phyloP scores from a whole-genome alignment of 2,797 vertebrate genomes.

The Tarsius wallacei region DNA sequence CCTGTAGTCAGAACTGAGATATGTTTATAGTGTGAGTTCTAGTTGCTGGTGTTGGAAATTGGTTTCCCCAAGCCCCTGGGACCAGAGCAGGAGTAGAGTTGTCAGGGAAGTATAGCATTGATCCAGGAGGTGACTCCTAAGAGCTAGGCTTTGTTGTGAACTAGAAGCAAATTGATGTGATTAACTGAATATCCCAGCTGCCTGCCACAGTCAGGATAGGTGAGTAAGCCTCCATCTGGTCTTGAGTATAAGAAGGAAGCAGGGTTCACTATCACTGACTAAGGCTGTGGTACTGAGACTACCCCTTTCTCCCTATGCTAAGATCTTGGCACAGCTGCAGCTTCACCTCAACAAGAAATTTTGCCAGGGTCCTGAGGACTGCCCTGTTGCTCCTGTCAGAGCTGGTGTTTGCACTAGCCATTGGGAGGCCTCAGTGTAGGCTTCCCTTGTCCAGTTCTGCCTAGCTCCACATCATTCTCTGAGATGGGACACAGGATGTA shows the following conservation, averaged over 20 bases:
- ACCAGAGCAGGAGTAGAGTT: background rate
- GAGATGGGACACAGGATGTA: background rate
- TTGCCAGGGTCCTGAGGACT: background rate
- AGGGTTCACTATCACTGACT: background rate
- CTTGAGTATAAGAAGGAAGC: background rate
- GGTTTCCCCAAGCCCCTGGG: background rate
- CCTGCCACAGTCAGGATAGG: background rate
- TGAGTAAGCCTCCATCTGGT: background rate
- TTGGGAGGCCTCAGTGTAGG: background rate
- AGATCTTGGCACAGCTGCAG: background rate
- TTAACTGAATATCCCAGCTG: background rate
- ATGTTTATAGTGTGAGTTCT: background rate
- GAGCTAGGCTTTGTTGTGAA: background rate
- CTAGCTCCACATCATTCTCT: background rate
- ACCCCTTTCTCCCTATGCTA: background rate
- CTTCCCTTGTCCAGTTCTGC: background rate
- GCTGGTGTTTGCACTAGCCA: background rate
- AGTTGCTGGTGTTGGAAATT: background rate
- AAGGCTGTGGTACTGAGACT: background rate
- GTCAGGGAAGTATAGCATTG: background rate
- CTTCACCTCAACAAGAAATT: background rate
- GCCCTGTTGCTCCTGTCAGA: background rate
- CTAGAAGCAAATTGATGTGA: background rate
- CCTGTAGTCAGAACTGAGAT: background rate
- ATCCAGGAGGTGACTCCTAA: background rate